Evolutionary conservation across 1,140 invertebrate species (phyloP).

Genomic region (Listronotus oregonensis): DNA sequence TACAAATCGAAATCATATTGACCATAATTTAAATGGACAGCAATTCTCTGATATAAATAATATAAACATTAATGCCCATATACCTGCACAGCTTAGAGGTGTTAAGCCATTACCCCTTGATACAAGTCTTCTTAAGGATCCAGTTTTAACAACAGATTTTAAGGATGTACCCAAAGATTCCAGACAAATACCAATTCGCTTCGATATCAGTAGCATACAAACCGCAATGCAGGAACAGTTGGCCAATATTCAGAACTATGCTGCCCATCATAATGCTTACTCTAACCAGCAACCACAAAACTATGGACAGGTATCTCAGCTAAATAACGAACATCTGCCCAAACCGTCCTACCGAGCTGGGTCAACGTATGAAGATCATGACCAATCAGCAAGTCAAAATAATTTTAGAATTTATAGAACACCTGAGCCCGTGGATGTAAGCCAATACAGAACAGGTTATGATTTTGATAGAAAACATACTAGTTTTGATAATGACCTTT

Average conservation of each 20-base stretch:
- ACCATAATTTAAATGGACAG: neutral
- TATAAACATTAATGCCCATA: slow-evolving; percentile 19
- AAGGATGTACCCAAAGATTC: slow-evolving; percentile 6
- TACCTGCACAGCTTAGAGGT: slow-evolving; percentile 20
- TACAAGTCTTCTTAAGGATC: slow-evolving; percentile 28
- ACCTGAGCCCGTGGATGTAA: neutral
- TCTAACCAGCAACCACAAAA: too few relatives aligned
- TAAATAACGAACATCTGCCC: too few relatives aligned
- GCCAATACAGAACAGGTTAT: neutral
- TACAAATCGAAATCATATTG: neutral
- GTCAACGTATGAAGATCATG: neutral
- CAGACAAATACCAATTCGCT: slow-evolving; percentile 23
- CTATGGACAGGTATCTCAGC: too few relatives aligned
- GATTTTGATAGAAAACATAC: too few relatives aligned
- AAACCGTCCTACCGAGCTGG: too few relatives aligned
- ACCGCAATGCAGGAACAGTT: slow-evolving; percentile 11
- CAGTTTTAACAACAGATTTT: slow-evolving; percentile 21
- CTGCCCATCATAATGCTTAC: too few relatives aligned
- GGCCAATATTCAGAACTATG: neutral
- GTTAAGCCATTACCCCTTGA: slow-evolving; percentile 27
- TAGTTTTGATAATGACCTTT: slow-evolving; percentile 4
- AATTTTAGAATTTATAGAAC: slow-evolving; percentile 1
- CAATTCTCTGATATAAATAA: slow-evolving; percentile 12
- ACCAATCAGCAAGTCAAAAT: neutral
- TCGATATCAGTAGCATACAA: slow-evolving; percentile 22